Base-by-base conservation (phyloP, 2,888 invertebrate genomes). In the Hyles lineata region DNA sequence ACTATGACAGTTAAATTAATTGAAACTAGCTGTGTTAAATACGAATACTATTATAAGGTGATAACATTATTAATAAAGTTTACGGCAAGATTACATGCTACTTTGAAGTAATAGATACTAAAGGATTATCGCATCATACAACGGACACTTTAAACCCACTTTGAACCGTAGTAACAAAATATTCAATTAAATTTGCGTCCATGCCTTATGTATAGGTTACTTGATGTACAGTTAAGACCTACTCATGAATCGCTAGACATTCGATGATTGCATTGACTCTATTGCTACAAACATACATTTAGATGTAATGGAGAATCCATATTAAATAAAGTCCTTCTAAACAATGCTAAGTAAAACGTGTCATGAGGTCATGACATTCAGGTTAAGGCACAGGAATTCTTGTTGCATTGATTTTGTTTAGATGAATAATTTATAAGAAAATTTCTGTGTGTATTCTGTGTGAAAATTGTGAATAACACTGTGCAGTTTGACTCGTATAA, bases 61-160 rank as follows among this genome's bases (percentile, higher is more conserved):
- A 52, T 52, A 70, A n/a, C n/a, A n/a, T 63, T 70, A 70, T 5
- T 58, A 58, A 55, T 29, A n/a, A 55, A 70, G n/a, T 55, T 29
- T 55, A 32, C 21, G 25, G 55, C 23, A 15, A 29, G 50, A 29
- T 50, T 50, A 55, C 21, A n/a, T 4, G 29, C 32, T 61, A 25
- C 23, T 55, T 6, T n/a, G 29, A 55, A 6, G 52, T 50, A 67
- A 67, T 23, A 50, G 21, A 67, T 15, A 50, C 50, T 67, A 50
- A 50, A 50, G 67, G 23, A 50, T 23, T 67, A 50, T 23, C 23
- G 15, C 43, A 43, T 55, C 15, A 67, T 23, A 50, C 23, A 50
- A 21, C 50, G 43, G 23, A 2, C 23, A 5, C 6, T 50, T 50
- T 23, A 17, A 67, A 50, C 23, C 50, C 23, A 50, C 63, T 63